A percentile compares a stretch with the other conserved stretches of the same genome.
phyloP scores from a whole-genome alignment of 1,140 invertebrate species.

The Steinernema feltiae region DNA sequence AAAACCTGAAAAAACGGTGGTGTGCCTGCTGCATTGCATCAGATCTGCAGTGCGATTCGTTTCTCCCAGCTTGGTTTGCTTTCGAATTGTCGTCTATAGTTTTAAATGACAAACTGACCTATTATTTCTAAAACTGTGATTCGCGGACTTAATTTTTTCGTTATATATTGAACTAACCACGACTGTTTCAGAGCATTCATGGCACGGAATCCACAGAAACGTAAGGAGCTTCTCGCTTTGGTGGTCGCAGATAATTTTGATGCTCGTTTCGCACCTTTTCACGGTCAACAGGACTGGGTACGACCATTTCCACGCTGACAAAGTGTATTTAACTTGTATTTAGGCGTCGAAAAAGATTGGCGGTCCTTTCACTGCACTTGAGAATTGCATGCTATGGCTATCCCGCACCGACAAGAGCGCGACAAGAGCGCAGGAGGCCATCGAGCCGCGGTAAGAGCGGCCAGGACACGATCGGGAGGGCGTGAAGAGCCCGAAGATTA shows the following conservation, averaged over 20 bases:
- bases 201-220: background rate
- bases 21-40: no score
- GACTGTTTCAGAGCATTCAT: background rate
- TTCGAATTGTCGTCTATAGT: no score
- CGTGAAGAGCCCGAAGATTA: no score
- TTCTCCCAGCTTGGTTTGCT: no score
- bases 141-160: background rate
- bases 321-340: slow-evolving; percentile 24
- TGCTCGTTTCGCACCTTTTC: slow-evolving; percentile 2
- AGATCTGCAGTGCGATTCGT: no score
- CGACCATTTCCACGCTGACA: background rate
- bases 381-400: slow-evolving; percentile 20
- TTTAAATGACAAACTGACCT: no score
- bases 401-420: no score
- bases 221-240: background rate
- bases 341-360: slow-evolving; percentile 19
- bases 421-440: no score
- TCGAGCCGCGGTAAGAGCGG: no score
- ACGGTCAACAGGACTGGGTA: background rate
- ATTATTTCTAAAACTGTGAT: background rate
- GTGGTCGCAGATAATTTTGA: slow-evolving; percentile 19
- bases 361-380: slow-evolving; percentile 19
- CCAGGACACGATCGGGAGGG: no score
- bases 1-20: no score
- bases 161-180: background rate